A percentile compares a stretch with the other conserved stretches of the same genome.
Conservation (phyloP, 2,888 invertebrate genomes). For the Trichogramma dendrolimi region DNA sequence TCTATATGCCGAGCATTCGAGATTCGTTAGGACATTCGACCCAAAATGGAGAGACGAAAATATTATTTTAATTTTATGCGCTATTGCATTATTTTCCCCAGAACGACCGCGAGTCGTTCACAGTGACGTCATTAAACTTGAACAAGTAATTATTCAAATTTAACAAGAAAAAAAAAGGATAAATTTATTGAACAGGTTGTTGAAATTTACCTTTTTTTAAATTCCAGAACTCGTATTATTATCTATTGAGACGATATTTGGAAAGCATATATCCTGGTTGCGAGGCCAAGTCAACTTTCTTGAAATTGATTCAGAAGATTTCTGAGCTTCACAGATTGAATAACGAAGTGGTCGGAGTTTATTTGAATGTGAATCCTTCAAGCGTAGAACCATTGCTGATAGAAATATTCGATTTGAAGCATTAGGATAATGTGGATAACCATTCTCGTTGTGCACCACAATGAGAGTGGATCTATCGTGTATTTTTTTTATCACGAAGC, state of each 20-base stretch:
- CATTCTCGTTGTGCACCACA: too few relatives aligned
- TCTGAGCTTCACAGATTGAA: slow-evolving; percentile 83
- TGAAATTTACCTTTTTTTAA: slow-evolving; percentile 18
- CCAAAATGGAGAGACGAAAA: slow-evolving; percentile 85
- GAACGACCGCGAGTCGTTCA: slow-evolving; percentile 76
- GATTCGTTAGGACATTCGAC: slow-evolving; percentile 81
- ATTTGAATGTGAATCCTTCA: slow-evolving; percentile 86
- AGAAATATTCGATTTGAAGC: slow-evolving; percentile 92
- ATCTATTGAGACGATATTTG: slow-evolving; percentile 76
- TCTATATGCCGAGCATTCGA: slow-evolving; percentile 81
- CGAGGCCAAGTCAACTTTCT: slow-evolving; percentile 82
- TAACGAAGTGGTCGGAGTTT: slow-evolving; percentile 86
- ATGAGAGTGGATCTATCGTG: too few relatives aligned
- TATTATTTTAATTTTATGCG: slow-evolving; percentile 85
- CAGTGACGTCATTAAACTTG: slow-evolving; percentile 76
- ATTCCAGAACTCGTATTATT: slow-evolving; percentile 80
- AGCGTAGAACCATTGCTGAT: slow-evolving; percentile 88
- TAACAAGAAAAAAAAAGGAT: slow-evolving; percentile 10
- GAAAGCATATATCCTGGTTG: slow-evolving; percentile 81
- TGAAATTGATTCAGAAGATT: slow-evolving; percentile 85
- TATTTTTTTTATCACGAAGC: too few relatives aligned
- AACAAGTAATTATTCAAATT: slow-evolving; percentile 62
- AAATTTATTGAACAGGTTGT: slow-evolving; percentile 4
- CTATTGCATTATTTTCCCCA: slow-evolving; percentile 86
- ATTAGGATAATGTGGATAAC: slow-evolving; percentile 33